Base-by-base conservation (phyloP, 2,797 vertebrate genomes). In the Apogon talboti region DNA sequence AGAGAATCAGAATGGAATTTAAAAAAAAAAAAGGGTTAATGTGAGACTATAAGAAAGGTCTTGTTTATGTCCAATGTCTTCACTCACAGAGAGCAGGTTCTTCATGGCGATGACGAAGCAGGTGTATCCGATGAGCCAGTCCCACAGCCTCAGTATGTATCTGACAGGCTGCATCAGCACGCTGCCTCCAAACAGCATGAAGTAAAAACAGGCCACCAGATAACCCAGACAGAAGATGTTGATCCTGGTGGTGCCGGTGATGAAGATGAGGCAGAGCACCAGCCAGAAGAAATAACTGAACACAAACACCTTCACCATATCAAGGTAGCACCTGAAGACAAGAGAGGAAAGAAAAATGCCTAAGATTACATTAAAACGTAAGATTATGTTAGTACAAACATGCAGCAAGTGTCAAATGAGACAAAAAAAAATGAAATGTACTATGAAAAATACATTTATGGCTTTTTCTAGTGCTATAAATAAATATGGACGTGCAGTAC, bases 271-370 rank as follows among this genome's bases (percentile, higher is more conserved):
- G 54, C 94, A 94, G 11, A 95, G 87, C 66, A 94, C 93, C 81
- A 94, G 83, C 94, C 94, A 95, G 89, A 96, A 95, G 81, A 93
- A 93, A 63, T 93, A 94, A 68, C 82, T 87, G 83, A 94, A 95
- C 11, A 93, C 80, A 78, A 94, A 91, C 16, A 94, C 91, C 68
- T 95, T 94, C 19, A 80, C 82, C 93, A 93, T 91, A 84, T 96
- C 95, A 11, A 93, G 82, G 73, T 93, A 94, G 14, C 89, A 92
- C 76, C 95, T 94, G 78, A 10, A 13, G 42, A 67, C 1, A 30
- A 62, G 43, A 60, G 16, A 56, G 3, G 75, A 13, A 37, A 2
- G 7, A 41, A 1, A 18, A 55, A 28, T 28, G 6, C 24, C 4
- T 6, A 28, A 4, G 6, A 28, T 28, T 28, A 28, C 19, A 21